Evolutionary conservation across 2,888 invertebrate species (phyloP).

Genomic region (Drosophila rellima): DNA sequence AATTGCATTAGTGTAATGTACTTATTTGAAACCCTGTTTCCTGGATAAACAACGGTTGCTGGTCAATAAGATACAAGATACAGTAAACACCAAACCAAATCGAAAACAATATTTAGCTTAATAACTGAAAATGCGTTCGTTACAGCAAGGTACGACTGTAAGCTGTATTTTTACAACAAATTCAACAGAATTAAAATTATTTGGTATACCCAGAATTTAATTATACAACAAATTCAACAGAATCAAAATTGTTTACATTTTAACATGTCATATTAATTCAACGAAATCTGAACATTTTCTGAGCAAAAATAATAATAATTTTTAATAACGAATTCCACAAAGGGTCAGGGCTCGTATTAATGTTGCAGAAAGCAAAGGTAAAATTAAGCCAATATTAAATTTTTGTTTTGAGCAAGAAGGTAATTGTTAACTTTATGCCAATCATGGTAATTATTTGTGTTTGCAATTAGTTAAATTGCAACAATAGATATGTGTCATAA

Average conservation of each 20-base stretch:
- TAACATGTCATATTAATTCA: background rate
- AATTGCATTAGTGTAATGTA: conserved; percentile 12
- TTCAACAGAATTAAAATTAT: background rate
- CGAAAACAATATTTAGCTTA: too few species aligned
- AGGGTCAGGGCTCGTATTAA: background rate
- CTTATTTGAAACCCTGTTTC: background rate
- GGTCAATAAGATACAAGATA: background rate
- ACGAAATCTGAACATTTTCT: background rate
- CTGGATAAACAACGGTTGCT: background rate
- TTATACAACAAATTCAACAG: background rate
- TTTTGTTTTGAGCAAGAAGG: background rate
- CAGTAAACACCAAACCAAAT: background rate
- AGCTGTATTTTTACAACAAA: background rate
- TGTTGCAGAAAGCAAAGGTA: background rate
- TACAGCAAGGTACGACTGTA: too few species aligned
- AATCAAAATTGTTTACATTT: background rate
- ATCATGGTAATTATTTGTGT: background rate
- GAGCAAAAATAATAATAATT: background rate
- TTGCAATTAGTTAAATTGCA: conserved; percentile 11
- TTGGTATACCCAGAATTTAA: background rate
- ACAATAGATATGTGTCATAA: conserved; percentile 19
- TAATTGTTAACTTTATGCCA: background rate
- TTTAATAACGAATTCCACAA: background rate
- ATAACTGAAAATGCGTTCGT: too few species aligned
- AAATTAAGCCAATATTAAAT: background rate